Evolutionary conservation across 1,140 invertebrate species (phyloP).

Genomic region (Camponotus pennsylvanicus): DNA sequence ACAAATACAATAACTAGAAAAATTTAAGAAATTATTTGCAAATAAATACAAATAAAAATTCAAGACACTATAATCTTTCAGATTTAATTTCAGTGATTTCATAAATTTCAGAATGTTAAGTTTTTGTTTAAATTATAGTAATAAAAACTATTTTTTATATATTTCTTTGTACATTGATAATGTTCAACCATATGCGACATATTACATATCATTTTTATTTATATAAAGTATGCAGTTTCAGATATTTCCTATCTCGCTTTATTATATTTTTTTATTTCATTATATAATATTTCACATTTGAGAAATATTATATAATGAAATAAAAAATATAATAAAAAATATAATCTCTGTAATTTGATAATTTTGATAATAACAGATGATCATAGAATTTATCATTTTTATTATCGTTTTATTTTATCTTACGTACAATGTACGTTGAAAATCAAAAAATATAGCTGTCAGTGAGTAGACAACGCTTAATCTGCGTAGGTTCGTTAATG

Average conservation of each 20-base stretch:
- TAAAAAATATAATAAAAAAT: not conserved
- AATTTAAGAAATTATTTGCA: too few species aligned
- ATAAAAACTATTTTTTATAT: not conserved
- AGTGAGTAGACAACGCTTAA: not conserved
- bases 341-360: not conserved
- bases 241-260: not conserved
- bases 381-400: not conserved
- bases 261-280: too few species aligned
- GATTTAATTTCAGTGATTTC: not conserved
- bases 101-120: not conserved
- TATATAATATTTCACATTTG: not conserved
- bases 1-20: too few species aligned
- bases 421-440: not conserved
- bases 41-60: not conserved
- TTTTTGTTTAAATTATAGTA: not conserved
- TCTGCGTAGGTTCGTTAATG: constrained; percentile 60
- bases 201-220: not conserved
- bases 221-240: not conserved
- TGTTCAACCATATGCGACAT: not conserved
- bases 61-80: not conserved
- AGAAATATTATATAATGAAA: not conserved
- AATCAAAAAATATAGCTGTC: not conserved
- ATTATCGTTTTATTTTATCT: not conserved
- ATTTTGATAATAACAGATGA: not conserved
- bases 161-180: not conserved